phyloP scores from a whole-genome alignment of 2,888 invertebrate genomes.

The Limnephilus marmoratus region DNA sequence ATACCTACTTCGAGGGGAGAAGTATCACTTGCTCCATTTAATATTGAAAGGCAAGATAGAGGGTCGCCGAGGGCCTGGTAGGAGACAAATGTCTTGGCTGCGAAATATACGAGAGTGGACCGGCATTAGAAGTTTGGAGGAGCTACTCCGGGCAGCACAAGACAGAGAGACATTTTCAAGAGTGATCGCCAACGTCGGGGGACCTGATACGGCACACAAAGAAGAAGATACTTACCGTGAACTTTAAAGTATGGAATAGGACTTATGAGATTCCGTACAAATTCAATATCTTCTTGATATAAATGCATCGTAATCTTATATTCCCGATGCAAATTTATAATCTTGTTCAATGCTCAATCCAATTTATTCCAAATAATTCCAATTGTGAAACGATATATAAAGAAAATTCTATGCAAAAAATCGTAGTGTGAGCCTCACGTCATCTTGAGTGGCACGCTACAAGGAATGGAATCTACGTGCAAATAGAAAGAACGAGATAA shows the following conservation, averaged over 20 bases:
- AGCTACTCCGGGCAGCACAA: too few relatives aligned
- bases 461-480: not conserved
- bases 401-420: not conserved
- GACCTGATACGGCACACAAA: too few relatives aligned
- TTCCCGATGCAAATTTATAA: constrained; percentile 41
- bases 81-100: too few relatives aligned
- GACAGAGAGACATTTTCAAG: too few relatives aligned
- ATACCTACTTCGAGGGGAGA: too few relatives aligned
- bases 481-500: not conserved
- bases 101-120: too few relatives aligned
- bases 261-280: constrained; percentile 12
- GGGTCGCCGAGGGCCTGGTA: too few relatives aligned
- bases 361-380: not conserved
- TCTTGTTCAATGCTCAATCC: constrained; percentile 29
- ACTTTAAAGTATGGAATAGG: not conserved
- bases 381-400: constrained; percentile 5
- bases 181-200: too few relatives aligned
- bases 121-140: too few relatives aligned
- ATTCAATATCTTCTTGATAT: constrained; percentile 12
- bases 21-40: too few relatives aligned
- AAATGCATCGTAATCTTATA: not conserved
- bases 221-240: too few relatives aligned
- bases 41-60: too few relatives aligned
- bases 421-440: constrained; percentile 58
- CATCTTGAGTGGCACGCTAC: constrained; percentile 56